phyloP scores from a whole-genome alignment of 1,140 invertebrate species.

The Pteromalus puparum region DNA sequence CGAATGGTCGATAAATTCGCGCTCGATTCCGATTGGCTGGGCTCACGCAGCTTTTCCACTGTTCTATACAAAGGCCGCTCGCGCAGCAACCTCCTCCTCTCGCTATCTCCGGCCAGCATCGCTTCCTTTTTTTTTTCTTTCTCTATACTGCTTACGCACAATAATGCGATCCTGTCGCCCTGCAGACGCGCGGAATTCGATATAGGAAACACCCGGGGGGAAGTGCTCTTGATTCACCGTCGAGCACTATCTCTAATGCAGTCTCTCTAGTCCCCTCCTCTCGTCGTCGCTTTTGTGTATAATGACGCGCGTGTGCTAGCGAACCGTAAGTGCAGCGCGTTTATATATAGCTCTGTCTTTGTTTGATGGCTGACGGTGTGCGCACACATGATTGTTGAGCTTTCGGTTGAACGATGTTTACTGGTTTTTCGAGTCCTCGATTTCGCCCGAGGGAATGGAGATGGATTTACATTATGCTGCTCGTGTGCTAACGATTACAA shows the following conservation, averaged over 20 bases:
- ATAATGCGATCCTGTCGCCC: background rate
- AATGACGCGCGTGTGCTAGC: background rate
- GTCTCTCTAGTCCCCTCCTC: background rate
- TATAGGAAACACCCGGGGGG: background rate
- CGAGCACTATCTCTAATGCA: background rate
- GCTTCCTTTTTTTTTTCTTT: background rate
- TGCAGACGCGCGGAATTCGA: background rate
- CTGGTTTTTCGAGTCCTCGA: no score
- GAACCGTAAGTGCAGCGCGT: background rate
- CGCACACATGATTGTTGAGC: background rate
- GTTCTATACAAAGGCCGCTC: slow-evolving; percentile 55
- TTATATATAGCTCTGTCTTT: background rate
- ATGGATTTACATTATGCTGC: no score
- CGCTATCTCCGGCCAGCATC: background rate
- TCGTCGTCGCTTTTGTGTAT: no score
- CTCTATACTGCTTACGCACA: background rate
- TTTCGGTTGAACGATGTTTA: background rate
- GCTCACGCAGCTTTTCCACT: slow-evolving; percentile 28
- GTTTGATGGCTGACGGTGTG: background rate
- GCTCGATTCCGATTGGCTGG: slow-evolving; percentile 54
- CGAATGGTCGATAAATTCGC: slow-evolving; percentile 14
- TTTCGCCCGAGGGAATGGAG: no score
- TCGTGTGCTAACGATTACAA: no score
- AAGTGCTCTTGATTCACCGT: background rate
- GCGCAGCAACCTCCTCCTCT: slow-evolving; percentile 1